Evolutionary conservation across 2,888 invertebrate genomes (phyloP).

Genomic region (Eupithecia inturbata): DNA sequence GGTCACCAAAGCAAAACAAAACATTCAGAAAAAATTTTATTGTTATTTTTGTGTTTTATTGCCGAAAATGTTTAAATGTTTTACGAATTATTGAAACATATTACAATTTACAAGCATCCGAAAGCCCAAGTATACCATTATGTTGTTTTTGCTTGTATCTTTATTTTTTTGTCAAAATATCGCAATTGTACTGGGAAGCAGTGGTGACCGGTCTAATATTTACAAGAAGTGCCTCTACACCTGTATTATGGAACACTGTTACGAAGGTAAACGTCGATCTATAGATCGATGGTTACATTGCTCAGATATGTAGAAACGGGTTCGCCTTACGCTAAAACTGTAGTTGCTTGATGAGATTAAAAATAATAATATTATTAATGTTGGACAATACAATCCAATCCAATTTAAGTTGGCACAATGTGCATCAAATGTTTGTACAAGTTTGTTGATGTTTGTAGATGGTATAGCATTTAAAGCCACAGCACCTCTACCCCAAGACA

Average conservation of each 20-base stretch:
- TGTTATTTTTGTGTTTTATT: background rate
- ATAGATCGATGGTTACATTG: background rate
- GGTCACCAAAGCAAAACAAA: no score
- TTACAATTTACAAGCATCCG: background rate
- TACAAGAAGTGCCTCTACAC: constrained; percentile 82
- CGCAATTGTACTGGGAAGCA: constrained; percentile 55
- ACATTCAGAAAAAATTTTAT: no score
- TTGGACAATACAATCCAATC: no score
- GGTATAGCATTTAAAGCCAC: constrained; percentile 51
- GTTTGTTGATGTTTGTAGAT: constrained; percentile 45
- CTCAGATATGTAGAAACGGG: background rate
- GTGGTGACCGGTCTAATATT: constrained; percentile 83
- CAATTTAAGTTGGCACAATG: background rate
- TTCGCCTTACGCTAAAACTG: background rate
- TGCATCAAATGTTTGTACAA: background rate
- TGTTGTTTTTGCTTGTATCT: constrained; percentile 21
- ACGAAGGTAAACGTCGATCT: constrained; percentile 60
- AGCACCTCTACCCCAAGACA: constrained; percentile 52
- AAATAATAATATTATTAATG: background rate
- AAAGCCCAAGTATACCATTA: constrained; percentile 9
- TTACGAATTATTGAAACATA: background rate
- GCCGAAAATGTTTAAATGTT: background rate
- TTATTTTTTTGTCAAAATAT: constrained; percentile 45
- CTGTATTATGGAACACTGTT: constrained; percentile 78
- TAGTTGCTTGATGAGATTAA: background rate